Evolutionary conservation across 2,797 vertebrate genomes (phyloP).

Genomic region (Phoebastria nigripes): DNA sequence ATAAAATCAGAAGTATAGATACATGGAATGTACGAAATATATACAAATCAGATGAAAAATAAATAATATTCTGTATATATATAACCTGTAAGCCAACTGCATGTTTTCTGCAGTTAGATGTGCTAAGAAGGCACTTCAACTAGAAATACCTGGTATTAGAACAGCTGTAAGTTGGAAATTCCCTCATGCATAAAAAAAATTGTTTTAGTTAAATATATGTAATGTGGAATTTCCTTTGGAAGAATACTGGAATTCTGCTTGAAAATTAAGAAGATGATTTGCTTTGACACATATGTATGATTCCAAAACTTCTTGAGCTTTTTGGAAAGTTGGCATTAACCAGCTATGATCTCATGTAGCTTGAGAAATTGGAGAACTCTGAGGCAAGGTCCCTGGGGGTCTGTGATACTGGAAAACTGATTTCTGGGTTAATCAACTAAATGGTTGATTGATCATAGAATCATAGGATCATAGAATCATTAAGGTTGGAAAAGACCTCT

Average conservation of each 20-base stretch:
- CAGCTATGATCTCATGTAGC: background rate
- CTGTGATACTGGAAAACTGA: background rate
- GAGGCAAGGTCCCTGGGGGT: background rate
- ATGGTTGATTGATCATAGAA: background rate
- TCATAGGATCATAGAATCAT: too few relatives aligned
- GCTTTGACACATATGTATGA: fast-evolving
- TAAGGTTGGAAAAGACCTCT: too few relatives aligned
- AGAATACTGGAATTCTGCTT: background rate
- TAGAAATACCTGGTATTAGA: background rate
- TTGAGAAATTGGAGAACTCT: background rate
- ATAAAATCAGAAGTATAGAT: background rate
- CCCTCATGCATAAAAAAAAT: background rate
- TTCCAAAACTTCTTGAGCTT: background rate
- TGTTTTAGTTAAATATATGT: background rate
- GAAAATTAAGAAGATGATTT: background rate
- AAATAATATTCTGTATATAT: fast-evolving
- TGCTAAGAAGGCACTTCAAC: background rate
- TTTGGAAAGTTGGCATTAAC: background rate
- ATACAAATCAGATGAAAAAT: background rate
- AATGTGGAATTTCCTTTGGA: background rate
- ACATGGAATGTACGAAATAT: background rate
- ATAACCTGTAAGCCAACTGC: background rate
- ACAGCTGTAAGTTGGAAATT: background rate
- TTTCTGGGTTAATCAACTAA: background rate
- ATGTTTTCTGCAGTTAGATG: background rate